Evolutionary conservation across 2,113 vertebrate genomes (phyloP).

Genomic region (Diphyllodes magnificus): DNA sequence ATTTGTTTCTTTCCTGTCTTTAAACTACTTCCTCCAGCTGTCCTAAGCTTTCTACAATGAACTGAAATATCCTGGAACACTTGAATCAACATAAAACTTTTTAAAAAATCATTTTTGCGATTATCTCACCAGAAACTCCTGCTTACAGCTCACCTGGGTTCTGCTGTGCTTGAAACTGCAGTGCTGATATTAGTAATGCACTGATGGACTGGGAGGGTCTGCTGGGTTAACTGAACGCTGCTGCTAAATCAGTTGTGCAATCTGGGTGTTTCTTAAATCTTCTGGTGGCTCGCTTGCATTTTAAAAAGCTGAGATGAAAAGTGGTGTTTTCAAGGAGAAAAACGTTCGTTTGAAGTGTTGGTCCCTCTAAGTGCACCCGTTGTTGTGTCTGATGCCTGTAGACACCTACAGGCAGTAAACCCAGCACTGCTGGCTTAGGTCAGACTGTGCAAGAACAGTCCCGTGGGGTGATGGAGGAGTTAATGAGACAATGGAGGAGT

Average conservation of each 20-base stretch:
- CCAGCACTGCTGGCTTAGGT: neutral
- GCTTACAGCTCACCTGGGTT: neutral
- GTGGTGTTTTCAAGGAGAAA: neutral
- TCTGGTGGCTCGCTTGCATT: neutral
- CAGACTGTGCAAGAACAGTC: neutral
- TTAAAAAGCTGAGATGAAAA: neutral
- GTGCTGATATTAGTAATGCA: neutral
- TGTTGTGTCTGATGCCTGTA: rapidly evolving
- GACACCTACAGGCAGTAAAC: neutral
- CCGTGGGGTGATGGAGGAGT: neutral
- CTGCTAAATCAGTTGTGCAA: neutral
- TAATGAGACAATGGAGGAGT: neutral
- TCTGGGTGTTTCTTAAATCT: neutral
- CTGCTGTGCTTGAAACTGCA: neutral
- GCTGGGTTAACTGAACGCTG: neutral
- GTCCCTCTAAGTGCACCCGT: neutral
- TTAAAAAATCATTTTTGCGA: neutral
- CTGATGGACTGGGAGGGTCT: neutral
- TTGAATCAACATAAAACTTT: neutral
- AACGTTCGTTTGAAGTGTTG: neutral
- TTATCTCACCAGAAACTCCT: neutral
- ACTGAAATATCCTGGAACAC: conserved; percentile 28
- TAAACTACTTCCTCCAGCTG: conserved; percentile 50
- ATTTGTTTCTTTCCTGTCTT: conserved; percentile 37
- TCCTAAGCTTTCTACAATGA: conserved; percentile 6